Base-by-base conservation (phyloP, 1,140 invertebrate genomes). In the Heliconius eleuchia region DNA sequence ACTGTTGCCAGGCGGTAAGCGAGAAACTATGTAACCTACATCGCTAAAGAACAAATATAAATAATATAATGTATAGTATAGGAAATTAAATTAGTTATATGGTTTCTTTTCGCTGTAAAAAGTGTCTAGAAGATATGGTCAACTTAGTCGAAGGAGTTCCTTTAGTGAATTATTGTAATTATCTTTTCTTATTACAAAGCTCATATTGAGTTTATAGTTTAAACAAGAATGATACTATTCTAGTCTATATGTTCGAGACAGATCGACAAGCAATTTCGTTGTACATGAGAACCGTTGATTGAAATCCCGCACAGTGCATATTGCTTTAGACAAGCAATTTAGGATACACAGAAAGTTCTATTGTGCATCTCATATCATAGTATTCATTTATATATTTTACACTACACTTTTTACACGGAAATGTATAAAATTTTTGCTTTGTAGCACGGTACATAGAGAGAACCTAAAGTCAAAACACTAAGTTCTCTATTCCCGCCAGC, bases 1-100 rank as follows among this genome's bases (percentile, higher is more conserved):
- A 23, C 74, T 75, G 74, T 66, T 66, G 55, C 23, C 55, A 75
- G 13, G 74, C 74, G 9, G 16, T 75, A 42, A 39, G 11, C 27
- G 27, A 66, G 23, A 66, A 30, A 30, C 23, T 66, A 66, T n/a
- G 23, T 66, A 66, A 23, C 57, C 23, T 27, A 66, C 57, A 27
- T 66, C n/a, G 7, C 19, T 57, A 23, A n/a, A 8, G 42, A 42
- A 42, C 11, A 13, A 42, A 42, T 42, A 42, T 3, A 13, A 42
- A 42, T 13, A 42, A 42, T 42, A 13, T 42, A 13, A 42, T 42
- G 42, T 34, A 34, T 34, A 34, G 30, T 34, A 34, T 34, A 34
- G 30, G 30, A 30, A 30, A 30, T 30, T 30, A 30, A 2, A 30
- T 30, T 30, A 55, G n/a, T 55, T 18, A 60, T 23, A 60, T 60